These are phyloP conservation scores for Trigoniulus corallinus DNA, from an alignment of 1,140 invertebrate genomes.

Conservation along the genomic window DNA sequence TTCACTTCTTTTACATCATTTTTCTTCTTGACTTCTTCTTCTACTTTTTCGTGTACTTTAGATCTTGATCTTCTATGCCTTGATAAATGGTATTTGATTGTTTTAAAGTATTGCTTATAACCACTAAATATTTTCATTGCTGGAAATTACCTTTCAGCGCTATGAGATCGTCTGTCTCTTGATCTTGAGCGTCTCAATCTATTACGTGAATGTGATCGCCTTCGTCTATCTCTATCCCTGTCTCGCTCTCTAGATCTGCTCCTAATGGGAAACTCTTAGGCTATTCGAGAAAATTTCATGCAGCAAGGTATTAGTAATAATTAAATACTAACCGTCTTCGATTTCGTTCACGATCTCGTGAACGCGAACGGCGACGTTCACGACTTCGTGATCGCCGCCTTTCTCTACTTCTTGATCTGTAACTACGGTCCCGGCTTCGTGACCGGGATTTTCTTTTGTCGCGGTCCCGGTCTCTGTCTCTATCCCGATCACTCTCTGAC, in stretches of 20 bases:
- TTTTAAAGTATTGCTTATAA: too few species aligned
- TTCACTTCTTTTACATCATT: constrained; percentile 1
- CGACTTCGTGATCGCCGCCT: constrained; percentile 10
- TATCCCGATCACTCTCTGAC: constrained; percentile 4
- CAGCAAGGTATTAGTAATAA: too few species aligned
- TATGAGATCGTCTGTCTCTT: neutral
- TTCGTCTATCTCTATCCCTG: constrained; percentile 14
- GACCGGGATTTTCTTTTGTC: neutral
- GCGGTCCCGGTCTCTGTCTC: neutral
- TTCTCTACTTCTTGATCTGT: constrained; percentile 10
- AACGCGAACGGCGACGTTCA: constrained; percentile 10
- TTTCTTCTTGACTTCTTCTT: neutral
- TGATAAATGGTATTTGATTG: too few species aligned
- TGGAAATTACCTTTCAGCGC: too few species aligned
- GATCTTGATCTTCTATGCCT: neutral
- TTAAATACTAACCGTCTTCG: too few species aligned
- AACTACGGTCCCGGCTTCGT: constrained; percentile 12
- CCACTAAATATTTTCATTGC: too few species aligned
- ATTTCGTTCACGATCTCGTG: constrained; percentile 13
- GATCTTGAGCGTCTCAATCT: neutral
- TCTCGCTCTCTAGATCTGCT: constrained; percentile 14
- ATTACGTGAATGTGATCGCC: constrained; percentile 1
- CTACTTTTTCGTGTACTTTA: constrained; percentile 1
- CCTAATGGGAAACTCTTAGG: neutral
- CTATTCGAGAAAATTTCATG: too few species aligned